Conservation (phyloP, 1,140 invertebrate genomes). For the Drosophila leontia region DNA sequence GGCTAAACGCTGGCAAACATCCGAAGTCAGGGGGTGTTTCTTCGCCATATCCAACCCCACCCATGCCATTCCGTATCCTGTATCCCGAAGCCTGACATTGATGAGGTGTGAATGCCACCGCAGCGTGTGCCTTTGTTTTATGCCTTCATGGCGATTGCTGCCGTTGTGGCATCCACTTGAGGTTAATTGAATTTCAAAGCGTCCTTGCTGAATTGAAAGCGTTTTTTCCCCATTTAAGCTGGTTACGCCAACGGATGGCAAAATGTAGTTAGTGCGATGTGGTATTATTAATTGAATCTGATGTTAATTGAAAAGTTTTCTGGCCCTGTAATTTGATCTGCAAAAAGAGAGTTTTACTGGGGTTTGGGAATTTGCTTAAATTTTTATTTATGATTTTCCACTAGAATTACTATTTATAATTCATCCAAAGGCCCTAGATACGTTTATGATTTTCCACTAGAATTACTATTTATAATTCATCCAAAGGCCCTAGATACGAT, state of each 20-base stretch:
- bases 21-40: constrained; percentile 40
- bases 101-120: constrained; percentile 81
- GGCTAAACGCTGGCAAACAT: constrained; percentile 64
- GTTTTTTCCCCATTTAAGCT: constrained; percentile 72
- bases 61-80: constrained; percentile 4
- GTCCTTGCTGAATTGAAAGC: constrained; percentile 65
- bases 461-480: too few species aligned
- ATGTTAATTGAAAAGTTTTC: constrained; percentile 75
- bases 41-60: background rate
- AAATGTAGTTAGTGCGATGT: constrained; percentile 41
- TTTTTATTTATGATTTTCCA: background rate
- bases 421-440: too few species aligned
- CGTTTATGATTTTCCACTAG: too few species aligned
- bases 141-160: constrained; percentile 51
- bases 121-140: constrained; percentile 69
- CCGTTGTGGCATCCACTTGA: constrained; percentile 71
- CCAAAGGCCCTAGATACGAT: too few species aligned
- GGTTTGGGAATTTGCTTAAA: too few species aligned
- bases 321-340: constrained; percentile 39
- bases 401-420: too few species aligned
- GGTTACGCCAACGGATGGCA: constrained; percentile 46
- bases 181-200: constrained; percentile 79
- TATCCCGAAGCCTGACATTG: constrained; percentile 47
- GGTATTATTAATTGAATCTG: constrained; percentile 74
- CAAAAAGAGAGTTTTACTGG: background rate